Evolutionary conservation across 2,888 invertebrate genomes (phyloP), one percentile per base, ranked within the genome.

Genomic region (Andrena hattorfiana): DNA sequence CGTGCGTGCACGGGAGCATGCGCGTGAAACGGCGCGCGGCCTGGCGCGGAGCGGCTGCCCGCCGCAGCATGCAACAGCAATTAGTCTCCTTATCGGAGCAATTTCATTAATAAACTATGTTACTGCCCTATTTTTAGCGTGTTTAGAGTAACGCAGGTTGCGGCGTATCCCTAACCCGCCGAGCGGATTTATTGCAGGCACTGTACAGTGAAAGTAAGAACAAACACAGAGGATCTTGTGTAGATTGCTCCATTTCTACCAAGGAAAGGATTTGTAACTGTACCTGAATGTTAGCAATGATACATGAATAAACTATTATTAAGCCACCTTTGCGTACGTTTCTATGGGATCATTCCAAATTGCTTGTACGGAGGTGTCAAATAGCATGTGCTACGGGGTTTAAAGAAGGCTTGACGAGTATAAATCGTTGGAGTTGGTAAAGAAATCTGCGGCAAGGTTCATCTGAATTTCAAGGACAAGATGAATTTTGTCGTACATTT

Each of bases 91-190:
- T 63, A 66, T 80, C 74, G 62, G 28, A 10, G 70, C 66, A 64
- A 70, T 81, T 75, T 83, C 71, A 85, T 76, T 75, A 81, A 81
- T 71, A 54, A 74, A 81, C 64, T 51, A 59, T 64, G 72, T 30
- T 49, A 60, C 23, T 69, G 69, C 42, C 63, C 51, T 1, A 70
- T 68, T 74, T 64, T 77, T 56, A 54, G 30, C 60, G 49, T 6
- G 23, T 49, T 28, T 63, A 26, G 26, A 49, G 51, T 10, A 42
- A 77, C 62, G 42, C 26, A 63, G 48, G n/a, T 35, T 20, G 6
- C 28, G 20, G 16, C 20, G 51, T 56, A 10, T 54, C 42, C 42
- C 4, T 51, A 48, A 48, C 13, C n/a, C 20, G 4, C 1, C 48
- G 16, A 4, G 48, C n/a, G 10, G 7, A 67, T 49, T 67, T 48